These are phyloP conservation scores for Esox masquinongy DNA, from an alignment of 2,797 vertebrate genomes.

Conservation along the genomic window DNA sequence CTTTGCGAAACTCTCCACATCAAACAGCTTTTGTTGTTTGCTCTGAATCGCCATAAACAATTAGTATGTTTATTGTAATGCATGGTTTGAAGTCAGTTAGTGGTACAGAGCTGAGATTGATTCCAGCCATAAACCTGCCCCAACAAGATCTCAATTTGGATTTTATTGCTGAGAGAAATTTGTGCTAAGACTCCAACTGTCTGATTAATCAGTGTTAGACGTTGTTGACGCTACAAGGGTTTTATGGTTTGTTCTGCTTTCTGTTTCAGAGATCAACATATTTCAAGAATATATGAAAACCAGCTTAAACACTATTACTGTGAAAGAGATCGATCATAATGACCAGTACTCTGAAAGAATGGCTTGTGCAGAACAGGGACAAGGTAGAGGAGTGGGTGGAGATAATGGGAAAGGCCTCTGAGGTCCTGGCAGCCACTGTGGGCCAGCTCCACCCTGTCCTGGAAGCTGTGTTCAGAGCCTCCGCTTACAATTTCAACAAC, in stretches of 20 bases:
- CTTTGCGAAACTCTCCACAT: slow-evolving; percentile 54
- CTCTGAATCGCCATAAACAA: slow-evolving; percentile 37
- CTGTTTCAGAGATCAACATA: slow-evolving; percentile 68
- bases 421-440: slow-evolving; percentile 77
- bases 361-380: slow-evolving; percentile 77
- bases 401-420: slow-evolving; percentile 66
- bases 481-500: slow-evolving; percentile 74
- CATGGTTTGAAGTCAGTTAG: slow-evolving; percentile 39
- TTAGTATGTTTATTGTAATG: slow-evolving; percentile 44
- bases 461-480: slow-evolving; percentile 77
- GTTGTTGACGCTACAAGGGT: neutral
- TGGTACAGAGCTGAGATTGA: slow-evolving; percentile 50
- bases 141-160: slow-evolving; percentile 59
- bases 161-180: slow-evolving; percentile 39
- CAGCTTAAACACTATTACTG: slow-evolving; percentile 39
- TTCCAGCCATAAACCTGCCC: slow-evolving; percentile 56
- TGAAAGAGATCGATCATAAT: slow-evolving; percentile 56
- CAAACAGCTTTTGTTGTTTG: slow-evolving; percentile 37
- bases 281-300: slow-evolving; percentile 47
- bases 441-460: slow-evolving; percentile 79
- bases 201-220: slow-evolving; percentile 21
- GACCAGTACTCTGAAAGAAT: slow-evolving; percentile 72
- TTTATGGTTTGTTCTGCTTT: slow-evolving; percentile 49
- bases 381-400: slow-evolving; percentile 80
- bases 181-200: slow-evolving; percentile 48